Evolutionary conservation across 37 sponge, comb jelly and placozoan genomes (phyloP).

Genomic region (Agelas oroides): DNA sequence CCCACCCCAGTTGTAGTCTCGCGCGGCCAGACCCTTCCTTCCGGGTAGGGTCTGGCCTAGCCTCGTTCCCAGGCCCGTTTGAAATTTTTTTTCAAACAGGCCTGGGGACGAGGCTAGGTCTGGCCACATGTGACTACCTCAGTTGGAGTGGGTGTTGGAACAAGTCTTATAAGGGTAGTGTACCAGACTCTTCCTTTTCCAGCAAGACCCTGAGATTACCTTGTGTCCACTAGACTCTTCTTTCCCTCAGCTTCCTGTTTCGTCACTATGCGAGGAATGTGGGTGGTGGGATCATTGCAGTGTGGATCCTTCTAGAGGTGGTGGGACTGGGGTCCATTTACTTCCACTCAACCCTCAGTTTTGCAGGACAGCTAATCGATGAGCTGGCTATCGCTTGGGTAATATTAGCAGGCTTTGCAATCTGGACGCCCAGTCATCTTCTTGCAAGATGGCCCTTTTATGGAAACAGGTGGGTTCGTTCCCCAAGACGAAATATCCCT

Average conservation of each 20-base stretch:
- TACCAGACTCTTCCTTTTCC: not conserved
- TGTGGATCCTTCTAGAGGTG: conserved; percentile 16
- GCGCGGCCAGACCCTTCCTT: too few relatives aligned
- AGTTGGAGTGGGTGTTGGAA: too few relatives aligned
- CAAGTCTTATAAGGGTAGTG: too few relatives aligned
- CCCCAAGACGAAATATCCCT: too few relatives aligned
- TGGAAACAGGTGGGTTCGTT: conserved; percentile 1
- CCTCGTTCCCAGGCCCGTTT: too few relatives aligned
- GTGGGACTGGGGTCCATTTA: conserved; percentile 29
- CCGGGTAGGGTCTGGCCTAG: too few relatives aligned
- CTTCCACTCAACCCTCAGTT: conserved; percentile 31
- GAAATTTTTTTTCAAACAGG: too few relatives aligned
- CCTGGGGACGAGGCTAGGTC: too few relatives aligned
- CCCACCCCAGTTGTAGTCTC: too few relatives aligned
- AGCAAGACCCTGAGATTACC: too few relatives aligned
- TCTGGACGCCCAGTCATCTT: conserved; percentile 11
- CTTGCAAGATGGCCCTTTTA: not conserved
- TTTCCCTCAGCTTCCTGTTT: conserved; percentile 28
- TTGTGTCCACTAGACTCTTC: too few relatives aligned
- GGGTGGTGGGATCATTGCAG: not conserved
- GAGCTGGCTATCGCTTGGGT: conserved; percentile 33
- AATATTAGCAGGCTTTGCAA: conserved; percentile 1
- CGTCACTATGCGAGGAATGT: conserved; percentile 9
- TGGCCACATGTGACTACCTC: too few relatives aligned
- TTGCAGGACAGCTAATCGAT: conserved; percentile 29